phyloP scores from a whole-genome alignment of 2,888 invertebrate species.

The Scaptomyza reducta region DNA sequence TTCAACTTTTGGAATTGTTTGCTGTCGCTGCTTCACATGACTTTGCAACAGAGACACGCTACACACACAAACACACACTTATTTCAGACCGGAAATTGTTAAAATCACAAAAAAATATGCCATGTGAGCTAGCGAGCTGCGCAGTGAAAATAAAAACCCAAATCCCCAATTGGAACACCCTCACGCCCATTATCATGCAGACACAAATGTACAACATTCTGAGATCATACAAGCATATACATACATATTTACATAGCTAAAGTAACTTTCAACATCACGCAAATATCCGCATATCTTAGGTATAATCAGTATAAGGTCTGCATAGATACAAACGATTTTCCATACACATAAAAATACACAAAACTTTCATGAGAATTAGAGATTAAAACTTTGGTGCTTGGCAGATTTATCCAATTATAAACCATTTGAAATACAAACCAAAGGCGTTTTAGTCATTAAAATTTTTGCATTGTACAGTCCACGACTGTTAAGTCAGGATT shows the following conservation, averaged over 20 bases:
- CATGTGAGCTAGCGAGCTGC: conserved; percentile 22
- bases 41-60: conserved; percentile 58
- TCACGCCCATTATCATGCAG: conserved; percentile 29
- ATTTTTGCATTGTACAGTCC: no score
- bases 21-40: conserved; percentile 41
- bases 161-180: conserved; percentile 52
- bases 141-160: conserved; percentile 34
- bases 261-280: conserved; percentile 22
- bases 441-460: no score
- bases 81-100: conserved; percentile 38
- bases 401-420: background rate
- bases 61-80: conserved; percentile 45
- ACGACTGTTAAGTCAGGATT: no score
- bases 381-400: background rate
- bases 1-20: conserved; percentile 31
- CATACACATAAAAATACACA: background rate
- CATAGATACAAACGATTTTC: background rate
- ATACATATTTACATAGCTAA: background rate
- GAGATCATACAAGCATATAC: conserved; percentile 1
- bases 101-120: conserved; percentile 22
- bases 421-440: no score
- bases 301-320: background rate
- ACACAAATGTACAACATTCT: conserved; percentile 22
- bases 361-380: background rate
- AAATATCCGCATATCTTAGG: background rate